Evolutionary conservation across 2,797 vertebrate genomes (phyloP).

Genomic region (Siniperca undulata): DNA sequence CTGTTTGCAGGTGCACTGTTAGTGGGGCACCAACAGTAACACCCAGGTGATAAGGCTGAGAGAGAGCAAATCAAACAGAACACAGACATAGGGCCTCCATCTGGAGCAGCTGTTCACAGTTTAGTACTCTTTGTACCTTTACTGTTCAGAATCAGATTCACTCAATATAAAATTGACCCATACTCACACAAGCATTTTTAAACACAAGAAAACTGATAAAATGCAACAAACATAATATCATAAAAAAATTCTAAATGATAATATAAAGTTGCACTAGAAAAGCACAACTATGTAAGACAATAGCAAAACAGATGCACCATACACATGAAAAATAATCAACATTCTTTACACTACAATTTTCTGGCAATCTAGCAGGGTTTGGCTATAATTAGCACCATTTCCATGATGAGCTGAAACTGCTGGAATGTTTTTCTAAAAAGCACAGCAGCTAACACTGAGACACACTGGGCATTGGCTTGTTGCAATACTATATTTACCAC

Average conservation of each 20-base stretch:
- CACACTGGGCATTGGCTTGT: slow-evolving; percentile 55
- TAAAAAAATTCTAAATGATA: neutral
- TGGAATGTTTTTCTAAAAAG: slow-evolving; percentile 30
- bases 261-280: neutral
- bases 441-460: slow-evolving; percentile 36
- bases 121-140: slow-evolving; percentile 31
- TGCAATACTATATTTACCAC: slow-evolving; percentile 56
- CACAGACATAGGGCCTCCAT: slow-evolving; percentile 53
- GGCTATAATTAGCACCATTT: slow-evolving; percentile 35
- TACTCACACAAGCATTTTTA: neutral
- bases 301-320: neutral
- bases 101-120: slow-evolving; percentile 61
- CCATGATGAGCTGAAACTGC: slow-evolving; percentile 21
- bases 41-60: slow-evolving; percentile 86
- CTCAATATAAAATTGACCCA: neutral
- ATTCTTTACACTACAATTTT: neutral
- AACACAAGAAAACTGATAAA: neutral
- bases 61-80: slow-evolving; percentile 60
- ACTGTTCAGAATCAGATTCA: slow-evolving; percentile 18
- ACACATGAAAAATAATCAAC: neutral
- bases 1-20: slow-evolving; percentile 78
- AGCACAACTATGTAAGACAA: neutral
- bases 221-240: slow-evolving; percentile 1
- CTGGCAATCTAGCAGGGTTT: slow-evolving; percentile 9
- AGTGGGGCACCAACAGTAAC: slow-evolving; percentile 89